These are phyloP conservation scores for Lepeophtheirus salmonis DNA, from an alignment of 1,140 invertebrate genomes.

Conservation along the genomic window DNA sequence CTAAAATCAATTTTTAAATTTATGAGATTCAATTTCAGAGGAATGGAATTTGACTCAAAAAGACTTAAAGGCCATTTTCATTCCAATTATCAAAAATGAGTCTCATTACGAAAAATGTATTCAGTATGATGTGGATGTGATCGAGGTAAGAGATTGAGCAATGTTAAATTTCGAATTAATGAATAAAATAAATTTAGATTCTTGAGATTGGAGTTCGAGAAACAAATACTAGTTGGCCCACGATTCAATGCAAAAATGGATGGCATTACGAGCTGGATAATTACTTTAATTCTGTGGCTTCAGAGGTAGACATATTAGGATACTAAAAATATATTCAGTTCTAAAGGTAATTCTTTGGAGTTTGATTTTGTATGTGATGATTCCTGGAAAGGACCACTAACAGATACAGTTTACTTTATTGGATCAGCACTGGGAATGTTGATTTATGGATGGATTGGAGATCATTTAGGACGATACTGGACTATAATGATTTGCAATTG, in stretches of 20 bases:
- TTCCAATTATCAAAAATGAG: not conserved
- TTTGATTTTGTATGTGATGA: not conserved
- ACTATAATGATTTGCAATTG: not conserved
- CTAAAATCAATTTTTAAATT: not conserved
- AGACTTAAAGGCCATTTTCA: not conserved
- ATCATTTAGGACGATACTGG: not conserved
- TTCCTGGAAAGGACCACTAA: not conserved
- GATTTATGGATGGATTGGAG: not conserved
- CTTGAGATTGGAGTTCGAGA: not conserved
- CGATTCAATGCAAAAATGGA: not conserved
- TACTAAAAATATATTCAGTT: no score
- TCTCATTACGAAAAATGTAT: not conserved
- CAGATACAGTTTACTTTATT: not conserved
- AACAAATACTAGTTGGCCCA: not conserved
- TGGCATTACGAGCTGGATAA: not conserved
- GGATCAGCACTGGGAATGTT: not conserved
- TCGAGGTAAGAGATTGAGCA: not conserved
- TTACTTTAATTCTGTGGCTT: not conserved
- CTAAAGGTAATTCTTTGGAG: no score
- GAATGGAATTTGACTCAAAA: not conserved
- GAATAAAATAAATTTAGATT: no score
- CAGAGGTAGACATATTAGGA: not conserved
- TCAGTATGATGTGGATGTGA: not conserved
- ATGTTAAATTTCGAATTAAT: no score
- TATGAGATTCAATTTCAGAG: not conserved